Evolutionary conservation across 2,797 vertebrate species (phyloP).

Genomic region (Falco columbarius): DNA sequence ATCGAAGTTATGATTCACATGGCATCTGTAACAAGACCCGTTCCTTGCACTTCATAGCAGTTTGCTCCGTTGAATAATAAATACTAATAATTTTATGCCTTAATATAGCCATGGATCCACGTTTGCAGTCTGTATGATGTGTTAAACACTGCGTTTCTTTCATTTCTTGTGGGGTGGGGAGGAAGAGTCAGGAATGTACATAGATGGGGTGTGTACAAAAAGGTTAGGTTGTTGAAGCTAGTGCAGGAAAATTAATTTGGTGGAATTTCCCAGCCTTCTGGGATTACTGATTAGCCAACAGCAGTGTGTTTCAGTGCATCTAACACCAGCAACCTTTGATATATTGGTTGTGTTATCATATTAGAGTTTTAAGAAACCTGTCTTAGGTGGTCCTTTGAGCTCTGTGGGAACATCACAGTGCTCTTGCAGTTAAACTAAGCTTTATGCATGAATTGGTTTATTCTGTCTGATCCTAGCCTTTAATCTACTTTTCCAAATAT

Average conservation of each 20-base stretch:
- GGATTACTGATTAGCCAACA: background rate
- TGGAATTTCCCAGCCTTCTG: background rate
- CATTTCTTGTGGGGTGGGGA: background rate
- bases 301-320: background rate
- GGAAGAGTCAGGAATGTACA: background rate
- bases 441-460: constrained; percentile 10
- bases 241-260: background rate
- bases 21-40: constrained; percentile 19
- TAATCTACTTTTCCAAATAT: constrained; percentile 44
- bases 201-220: background rate
- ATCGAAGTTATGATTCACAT: constrained; percentile 46
- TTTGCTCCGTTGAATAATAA: constrained; percentile 44
- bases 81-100: constrained; percentile 61
- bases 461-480: constrained; percentile 45
- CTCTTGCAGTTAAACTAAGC: background rate
- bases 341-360: background rate
- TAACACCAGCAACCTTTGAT: background rate
- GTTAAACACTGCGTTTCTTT: constrained; percentile 18
- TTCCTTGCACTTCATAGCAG: background rate
- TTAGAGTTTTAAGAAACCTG: background rate
- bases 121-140: background rate
- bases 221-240: background rate
- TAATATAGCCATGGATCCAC: constrained; percentile 47
- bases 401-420: background rate
- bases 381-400: background rate